These are phyloP conservation scores for Hyppa rectilinea DNA, from an alignment of 2,888 invertebrate species.

Conservation along the genomic window DNA sequence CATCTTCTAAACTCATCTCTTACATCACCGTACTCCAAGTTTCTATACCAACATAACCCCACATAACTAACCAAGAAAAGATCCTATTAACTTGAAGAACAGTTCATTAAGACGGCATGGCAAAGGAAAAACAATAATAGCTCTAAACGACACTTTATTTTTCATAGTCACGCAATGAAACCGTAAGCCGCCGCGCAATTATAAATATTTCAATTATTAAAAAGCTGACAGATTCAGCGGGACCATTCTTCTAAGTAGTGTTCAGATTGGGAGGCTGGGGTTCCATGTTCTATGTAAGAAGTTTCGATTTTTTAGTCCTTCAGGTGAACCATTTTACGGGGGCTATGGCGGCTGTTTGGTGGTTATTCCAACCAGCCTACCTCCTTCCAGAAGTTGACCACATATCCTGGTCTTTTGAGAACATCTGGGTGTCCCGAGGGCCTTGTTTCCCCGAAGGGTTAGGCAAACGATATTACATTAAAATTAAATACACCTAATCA, in stretches of 20 bases:
- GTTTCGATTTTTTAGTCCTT: too few species aligned
- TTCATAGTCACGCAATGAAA: conserved; percentile 73
- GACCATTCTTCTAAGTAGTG: conserved; percentile 67
- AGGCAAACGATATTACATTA: too few species aligned
- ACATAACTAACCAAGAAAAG: conserved; percentile 22
- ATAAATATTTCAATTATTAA: conserved; percentile 87
- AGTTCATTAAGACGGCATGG: conserved; percentile 56
- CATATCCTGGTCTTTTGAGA: too few species aligned
- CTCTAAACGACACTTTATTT: conserved; percentile 75
- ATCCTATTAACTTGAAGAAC: conserved; percentile 45
- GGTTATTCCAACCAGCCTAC: too few species aligned
- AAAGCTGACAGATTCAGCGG: conserved; percentile 78
- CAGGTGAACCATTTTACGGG: too few species aligned
- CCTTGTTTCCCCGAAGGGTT: too few species aligned
- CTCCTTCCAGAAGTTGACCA: too few species aligned
- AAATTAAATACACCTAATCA: too few species aligned
- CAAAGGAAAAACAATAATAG: conserved; percentile 79
- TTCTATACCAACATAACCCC: conserved; percentile 4
- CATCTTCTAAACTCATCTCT: too few species aligned
- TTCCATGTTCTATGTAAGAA: too few species aligned
- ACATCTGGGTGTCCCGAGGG: too few species aligned
- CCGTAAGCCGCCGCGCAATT: conserved; percentile 77
- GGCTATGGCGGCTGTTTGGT: too few species aligned
- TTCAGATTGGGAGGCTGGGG: conserved; percentile 49
- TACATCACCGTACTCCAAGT: background rate